Base-by-base conservation (phyloP, 2,797 vertebrate species). In the Zenarchopterus dispar region DNA sequence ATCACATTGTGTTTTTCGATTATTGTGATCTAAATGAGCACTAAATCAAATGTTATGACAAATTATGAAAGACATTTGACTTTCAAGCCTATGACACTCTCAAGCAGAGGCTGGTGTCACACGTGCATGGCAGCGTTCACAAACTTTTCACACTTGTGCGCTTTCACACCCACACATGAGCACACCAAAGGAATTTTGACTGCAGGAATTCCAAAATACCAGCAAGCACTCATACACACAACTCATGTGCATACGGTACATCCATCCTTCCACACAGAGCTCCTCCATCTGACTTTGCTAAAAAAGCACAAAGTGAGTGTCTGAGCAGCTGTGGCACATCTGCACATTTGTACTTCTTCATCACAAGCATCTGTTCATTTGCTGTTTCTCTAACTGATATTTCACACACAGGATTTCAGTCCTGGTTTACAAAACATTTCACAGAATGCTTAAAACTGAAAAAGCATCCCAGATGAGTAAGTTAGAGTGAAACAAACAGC, bases 321-420 rank as follows among this genome's bases (percentile, higher is more conserved):
- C 70, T 56, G 75, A 79, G 74, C 77, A 83, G 77, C 81, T 79
- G 80, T 57, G 69, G 54, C 62, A 67, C 50, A 72, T 51, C 69
- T 50, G 53, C n/a, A 3, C 49, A 47, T 33, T 26, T 43, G 73
- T 54, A 57, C 56, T 69, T 41, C 62, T 73, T 55, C 57, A 62
- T 67, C 65, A 43, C 44, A 26, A 46, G 23, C 16, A 50, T 23
- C 17, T 0, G 16, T 55, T 74, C 57, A 31, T 58, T 26, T 3
- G 0, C 10, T 1, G 44, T 33, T 62, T 49, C 17, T 41, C 44
- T 53, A 21, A 24, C 26, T 52, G 72, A 47, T 56, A 21, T 49
- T 62, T 49, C 19, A 16, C 41, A 61, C 54, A 73, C 53, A 73
- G 10, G 33, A 59, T 60, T 67, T 73, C n/a, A 4, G 45, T 43